Base-by-base conservation (phyloP, 2,797 vertebrate genomes). In the Oryzias sinensis region DNA sequence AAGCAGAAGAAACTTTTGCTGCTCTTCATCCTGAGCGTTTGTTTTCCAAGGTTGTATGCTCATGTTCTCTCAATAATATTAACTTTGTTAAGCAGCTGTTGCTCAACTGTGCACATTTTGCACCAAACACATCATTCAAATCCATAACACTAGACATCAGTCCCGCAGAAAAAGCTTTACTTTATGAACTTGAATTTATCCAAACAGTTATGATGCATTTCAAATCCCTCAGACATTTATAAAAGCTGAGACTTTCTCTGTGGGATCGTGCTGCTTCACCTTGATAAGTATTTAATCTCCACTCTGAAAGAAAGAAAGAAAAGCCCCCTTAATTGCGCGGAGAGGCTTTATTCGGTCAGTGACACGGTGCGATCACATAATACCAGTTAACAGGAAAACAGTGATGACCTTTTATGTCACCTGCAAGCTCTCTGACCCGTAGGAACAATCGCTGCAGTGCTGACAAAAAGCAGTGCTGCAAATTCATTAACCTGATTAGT, bases 401-500 rank as follows among this genome's bases (percentile, higher is more conserved):
- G 48, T 47, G 9, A 14, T 24, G 62, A 65, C 53, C 59, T 60
- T 62, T 13, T 44, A 2, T 14, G 14, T 65, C 40, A 65, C 42
- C 44, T 68, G 45, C 49, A 40, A 42, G 50, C 51, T 41, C 22
- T 33, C 1, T 2, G 56, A 56, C 57, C 43, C 18, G 49, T 48
- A 25, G 51, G 56, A 54, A 20, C 20, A 61, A 42, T 33, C 59
- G 2, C 48, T 42, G 27, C 53, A 14, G 50, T 29, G 64, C 78
- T 58, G 72, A 69, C 84, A 83, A 82, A 86, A 88, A 87, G 82
- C 76, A 82, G 79, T 73, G 61, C 72, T 15, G 66, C 65, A 78
- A 86, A 85, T 81, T 84, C 88, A 89, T 88, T 90, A 91, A 84
- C 80, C 84, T 90, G 77, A 91, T 93, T 83, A 90, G 87, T 72